A percentile compares a stretch with the other conserved stretches of the same genome.
phyloP scores from a whole-genome alignment of 2,888 invertebrate genomes.

The Caenorhabditis panamensis region DNA sequence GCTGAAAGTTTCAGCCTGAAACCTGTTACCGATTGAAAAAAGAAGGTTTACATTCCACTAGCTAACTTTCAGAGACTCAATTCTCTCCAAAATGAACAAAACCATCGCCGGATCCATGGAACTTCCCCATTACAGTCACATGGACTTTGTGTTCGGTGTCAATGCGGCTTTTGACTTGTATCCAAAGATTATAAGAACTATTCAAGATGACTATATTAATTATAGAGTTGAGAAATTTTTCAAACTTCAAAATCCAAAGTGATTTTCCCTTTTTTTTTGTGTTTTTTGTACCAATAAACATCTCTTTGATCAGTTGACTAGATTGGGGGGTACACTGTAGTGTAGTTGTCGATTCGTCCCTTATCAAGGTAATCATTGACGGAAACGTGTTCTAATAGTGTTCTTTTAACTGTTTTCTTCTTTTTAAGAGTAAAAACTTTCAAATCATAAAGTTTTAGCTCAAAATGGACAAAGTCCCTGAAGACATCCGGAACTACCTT shows the following conservation, averaged over 20 bases:
- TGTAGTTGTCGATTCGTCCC: no score
- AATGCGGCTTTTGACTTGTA: conserved; percentile 67
- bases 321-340: no score
- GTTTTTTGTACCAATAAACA: no score
- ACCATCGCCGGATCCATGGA: conserved; percentile 64
- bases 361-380: no score
- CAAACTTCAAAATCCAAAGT: conserved; percentile 7
- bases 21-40: background rate
- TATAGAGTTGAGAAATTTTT: background rate
- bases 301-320: no score
- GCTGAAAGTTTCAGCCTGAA: no score
- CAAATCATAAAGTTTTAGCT: background rate
- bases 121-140: conserved; percentile 68
- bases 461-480: conserved; percentile 57
- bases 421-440: background rate
- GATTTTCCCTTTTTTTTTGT: background rate
- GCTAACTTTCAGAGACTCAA: conserved; percentile 59
- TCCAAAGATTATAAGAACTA: conserved; percentile 50
- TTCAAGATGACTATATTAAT: conserved; percentile 41
- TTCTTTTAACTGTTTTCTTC: background rate
- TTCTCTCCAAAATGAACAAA: conserved; percentile 65
- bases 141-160: conserved; percentile 69
- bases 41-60: no score
- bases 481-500: conserved; percentile 59
- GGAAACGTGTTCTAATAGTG: no score